Base-by-base conservation (phyloP, 2,113 vertebrate species). In the Sminthopsis crassicaudata region DNA sequence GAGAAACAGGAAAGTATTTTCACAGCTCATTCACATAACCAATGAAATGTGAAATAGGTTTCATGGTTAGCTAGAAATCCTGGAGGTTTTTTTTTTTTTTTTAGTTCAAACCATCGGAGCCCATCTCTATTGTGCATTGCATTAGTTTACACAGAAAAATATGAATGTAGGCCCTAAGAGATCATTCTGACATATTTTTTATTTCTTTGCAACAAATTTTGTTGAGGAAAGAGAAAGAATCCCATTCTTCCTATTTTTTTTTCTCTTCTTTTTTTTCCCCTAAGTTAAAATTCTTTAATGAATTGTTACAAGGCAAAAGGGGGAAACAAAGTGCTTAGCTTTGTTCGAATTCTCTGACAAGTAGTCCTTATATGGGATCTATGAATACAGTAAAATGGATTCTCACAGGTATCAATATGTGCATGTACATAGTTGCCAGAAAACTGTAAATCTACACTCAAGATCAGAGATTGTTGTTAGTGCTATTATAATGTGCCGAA, bases 21-120 rank as follows among this genome's bases (percentile, higher is more conserved):
- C 97, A 96, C 53, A 96, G 97, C 94, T 98, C 97, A 97, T 97
- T 98, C 97, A 95, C 10, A 0, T 95, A 97, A 93, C 91, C 96
- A 97, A 91, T 97, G 97, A 98, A 96, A 98, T 98, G 98, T 98
- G 98, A 98, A 98, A 97, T 97, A 95, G 96, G 53, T 96, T 98
- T 95, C 94, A 54, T n/a, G 42, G 92, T 97, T 96, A 97, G 95
- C 95, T 96, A 94, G 97, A 95, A 95, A 91, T 94, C 53, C 48
- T 91, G 94, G 94, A 95, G 60, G 53, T 97, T 92, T 93, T 93
- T 96, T n/a, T 91, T 57, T 96, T 97, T 92, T 93, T 96, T 42
- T 90, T 92, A 97, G 93, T 94, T 91, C 95, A 52, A 2, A 53
- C 51, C 95, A 14, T 8, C 23, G 93, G 95, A 94, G 48, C n/a